Conservation (phyloP, 2,797 vertebrate genomes). For the Lophius americanus region DNA sequence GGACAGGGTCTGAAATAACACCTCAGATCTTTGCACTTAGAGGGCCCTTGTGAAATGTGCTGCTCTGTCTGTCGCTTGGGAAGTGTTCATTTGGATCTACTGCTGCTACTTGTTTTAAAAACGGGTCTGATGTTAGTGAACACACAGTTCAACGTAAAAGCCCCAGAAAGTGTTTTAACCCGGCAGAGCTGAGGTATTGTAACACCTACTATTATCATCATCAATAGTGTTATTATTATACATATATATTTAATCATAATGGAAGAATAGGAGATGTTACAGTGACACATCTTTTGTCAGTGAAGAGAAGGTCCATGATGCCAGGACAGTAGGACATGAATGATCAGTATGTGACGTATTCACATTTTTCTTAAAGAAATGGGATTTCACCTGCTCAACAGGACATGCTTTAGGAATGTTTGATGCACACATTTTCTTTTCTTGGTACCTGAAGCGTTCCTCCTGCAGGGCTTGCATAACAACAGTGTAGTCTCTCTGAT, state of each 20-base stretch:
- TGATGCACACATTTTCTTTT: background rate
- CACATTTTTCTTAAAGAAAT: background rate
- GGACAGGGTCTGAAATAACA: constrained; percentile 38
- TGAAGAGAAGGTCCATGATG: no score
- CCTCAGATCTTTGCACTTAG: background rate
- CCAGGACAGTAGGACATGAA: background rate
- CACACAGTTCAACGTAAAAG: no score
- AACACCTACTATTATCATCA: no score
- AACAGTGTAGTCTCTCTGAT: constrained; percentile 92
- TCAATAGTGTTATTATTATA: no score
- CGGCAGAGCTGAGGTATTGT: no score
- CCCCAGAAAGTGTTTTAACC: no score
- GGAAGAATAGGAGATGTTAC: no score
- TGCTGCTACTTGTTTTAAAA: no score
- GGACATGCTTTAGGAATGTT: background rate
- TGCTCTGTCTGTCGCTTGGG: constrained; percentile 25
- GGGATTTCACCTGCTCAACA: constrained; percentile 23
- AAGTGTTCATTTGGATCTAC: constrained; percentile 6
- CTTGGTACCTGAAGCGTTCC: constrained; percentile 91
- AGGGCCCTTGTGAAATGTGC: constrained; percentile 17
- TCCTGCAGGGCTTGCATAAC: constrained; percentile 95
- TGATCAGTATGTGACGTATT: background rate
- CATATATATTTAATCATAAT: no score
- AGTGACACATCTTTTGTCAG: no score
- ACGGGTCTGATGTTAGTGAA: no score